Percentiles rank a stretch among this genome's conserved stretches.
phyloP scores from a whole-genome alignment of 2,113 vertebrate genomes.

The Elephantulus edwardii region DNA sequence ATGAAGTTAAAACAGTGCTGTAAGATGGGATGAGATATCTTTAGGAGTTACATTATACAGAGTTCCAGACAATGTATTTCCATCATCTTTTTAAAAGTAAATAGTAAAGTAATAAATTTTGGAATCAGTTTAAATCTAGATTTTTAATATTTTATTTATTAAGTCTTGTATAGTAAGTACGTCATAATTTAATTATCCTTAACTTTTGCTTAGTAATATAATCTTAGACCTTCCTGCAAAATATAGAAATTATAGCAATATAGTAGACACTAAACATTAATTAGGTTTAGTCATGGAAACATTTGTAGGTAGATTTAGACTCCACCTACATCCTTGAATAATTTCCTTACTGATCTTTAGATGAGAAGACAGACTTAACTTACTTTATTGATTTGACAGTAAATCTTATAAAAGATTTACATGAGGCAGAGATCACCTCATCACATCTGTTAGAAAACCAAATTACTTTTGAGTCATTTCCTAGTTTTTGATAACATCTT shows the following conservation, averaged over 20 bases:
- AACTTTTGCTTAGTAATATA: not conserved
- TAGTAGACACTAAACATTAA: not conserved
- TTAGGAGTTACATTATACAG: not conserved
- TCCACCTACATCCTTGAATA: not conserved
- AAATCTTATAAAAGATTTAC: slow-evolving; percentile 37
- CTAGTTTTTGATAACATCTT: slow-evolving; percentile 32
- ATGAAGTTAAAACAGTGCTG: not conserved
- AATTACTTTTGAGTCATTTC: slow-evolving; percentile 48
- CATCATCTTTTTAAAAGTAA: not conserved
- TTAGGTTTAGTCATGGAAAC: no score
- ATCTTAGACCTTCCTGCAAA: not conserved
- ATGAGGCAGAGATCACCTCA: slow-evolving; percentile 32
- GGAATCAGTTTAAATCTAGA: not conserved
- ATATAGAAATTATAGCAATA: not conserved
- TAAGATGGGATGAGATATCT: not conserved
- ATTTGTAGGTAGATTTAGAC: slow-evolving; percentile 1
- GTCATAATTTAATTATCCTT: slow-evolving; percentile 3
- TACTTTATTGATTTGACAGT: slow-evolving; percentile 42
- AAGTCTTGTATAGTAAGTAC: not conserved
- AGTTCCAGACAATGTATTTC: not conserved
- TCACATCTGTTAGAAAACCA: not conserved
- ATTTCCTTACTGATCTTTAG: not conserved
- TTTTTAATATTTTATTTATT: slow-evolving; percentile 4
- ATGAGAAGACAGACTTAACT: not conserved
- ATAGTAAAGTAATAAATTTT: not conserved